These are phyloP conservation scores for Syrrhaptes paradoxus DNA, from an alignment of 2,113 vertebrate genomes.

Conservation along the genomic window DNA sequence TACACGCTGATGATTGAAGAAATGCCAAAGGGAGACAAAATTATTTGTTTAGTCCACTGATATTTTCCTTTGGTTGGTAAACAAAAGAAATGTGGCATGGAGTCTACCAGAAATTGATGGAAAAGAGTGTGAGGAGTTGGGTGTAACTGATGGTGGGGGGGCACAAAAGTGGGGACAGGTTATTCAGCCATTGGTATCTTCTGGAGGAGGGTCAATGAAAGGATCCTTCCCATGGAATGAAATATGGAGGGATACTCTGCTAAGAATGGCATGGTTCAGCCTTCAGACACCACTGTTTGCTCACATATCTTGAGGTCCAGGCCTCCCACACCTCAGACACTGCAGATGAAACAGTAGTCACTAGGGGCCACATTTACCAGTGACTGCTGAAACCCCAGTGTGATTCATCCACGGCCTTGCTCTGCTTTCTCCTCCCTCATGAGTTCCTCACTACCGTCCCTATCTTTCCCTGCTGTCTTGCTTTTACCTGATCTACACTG, in stretches of 20 bases:
- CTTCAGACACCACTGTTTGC: neutral
- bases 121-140: neutral
- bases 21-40: neutral
- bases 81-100: neutral
- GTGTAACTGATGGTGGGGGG: accelerated
- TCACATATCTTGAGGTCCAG: neutral
- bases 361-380: neutral
- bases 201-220: neutral
- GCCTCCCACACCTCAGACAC: neutral
- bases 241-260: neutral
- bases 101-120: neutral
- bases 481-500: neutral
- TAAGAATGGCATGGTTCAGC: neutral
- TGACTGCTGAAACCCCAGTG: accelerated
- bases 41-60: neutral
- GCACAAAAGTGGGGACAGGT: neutral
- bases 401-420: neutral
- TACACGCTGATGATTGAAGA: neutral
- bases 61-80: neutral
- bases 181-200: neutral
- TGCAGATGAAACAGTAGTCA: neutral
- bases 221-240: neutral
- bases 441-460: accelerated
- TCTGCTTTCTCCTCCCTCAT: neutral
- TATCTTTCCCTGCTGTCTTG: neutral